These are phyloP conservation scores for Setipinna tenuifilis DNA, from an alignment of 2,797 vertebrate species.

Conservation along the genomic window DNA sequence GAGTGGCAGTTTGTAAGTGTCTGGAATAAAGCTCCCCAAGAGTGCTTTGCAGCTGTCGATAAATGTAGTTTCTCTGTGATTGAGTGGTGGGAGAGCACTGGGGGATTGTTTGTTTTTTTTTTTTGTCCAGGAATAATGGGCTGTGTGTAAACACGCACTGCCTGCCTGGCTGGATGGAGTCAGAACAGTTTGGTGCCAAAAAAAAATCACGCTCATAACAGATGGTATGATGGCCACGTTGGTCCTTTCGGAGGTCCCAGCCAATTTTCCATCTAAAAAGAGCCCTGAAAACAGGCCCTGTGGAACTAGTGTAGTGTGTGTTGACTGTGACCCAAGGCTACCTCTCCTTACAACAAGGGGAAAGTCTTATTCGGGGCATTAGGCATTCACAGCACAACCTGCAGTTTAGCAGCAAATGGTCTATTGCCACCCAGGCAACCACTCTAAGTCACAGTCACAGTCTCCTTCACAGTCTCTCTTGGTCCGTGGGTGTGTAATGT, in stretches of 20 bases:
- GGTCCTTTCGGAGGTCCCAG: constrained; percentile 10
- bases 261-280: neutral
- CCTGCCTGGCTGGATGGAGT: neutral
- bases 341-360: neutral
- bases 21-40: neutral
- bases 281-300: neutral
- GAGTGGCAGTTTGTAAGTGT: neutral
- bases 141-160: constrained; percentile 9
- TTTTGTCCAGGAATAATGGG: constrained; percentile 7
- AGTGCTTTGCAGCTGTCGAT: neutral
- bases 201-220: constrained; percentile 25
- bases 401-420: neutral
- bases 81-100: constrained; percentile 1
- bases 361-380: neutral
- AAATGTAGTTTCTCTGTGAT: neutral
- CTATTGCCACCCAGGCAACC: neutral
- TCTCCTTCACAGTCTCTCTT: neutral
- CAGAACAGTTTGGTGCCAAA: constrained; percentile 19
- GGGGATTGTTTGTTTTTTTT: neutral
- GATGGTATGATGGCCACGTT: neutral
- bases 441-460: neutral
- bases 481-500: neutral
- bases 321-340: neutral
- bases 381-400: neutral
- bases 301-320: neutral